phyloP scores from a whole-genome alignment of 2,888 invertebrate species.

The Nomada fucata region DNA sequence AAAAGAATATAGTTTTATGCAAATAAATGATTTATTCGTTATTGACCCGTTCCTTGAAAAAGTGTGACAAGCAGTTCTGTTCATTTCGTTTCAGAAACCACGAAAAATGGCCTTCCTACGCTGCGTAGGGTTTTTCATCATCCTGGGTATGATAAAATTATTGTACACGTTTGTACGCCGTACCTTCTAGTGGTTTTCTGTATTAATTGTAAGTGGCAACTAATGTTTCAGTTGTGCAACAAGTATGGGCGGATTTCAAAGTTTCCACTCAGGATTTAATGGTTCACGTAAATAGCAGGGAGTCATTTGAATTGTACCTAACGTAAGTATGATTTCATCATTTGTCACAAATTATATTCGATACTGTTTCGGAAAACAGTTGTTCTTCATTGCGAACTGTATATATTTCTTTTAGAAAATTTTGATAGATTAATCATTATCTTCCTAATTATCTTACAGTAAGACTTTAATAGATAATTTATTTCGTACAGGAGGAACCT shows the following conservation, averaged over 20 bases:
- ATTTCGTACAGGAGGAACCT: slow-evolving; percentile 84
- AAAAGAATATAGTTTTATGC: no score
- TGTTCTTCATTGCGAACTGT: slow-evolving; percentile 11
- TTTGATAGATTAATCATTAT: neutral
- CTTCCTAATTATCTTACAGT: neutral
- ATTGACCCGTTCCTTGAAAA: neutral
- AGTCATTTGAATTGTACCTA: slow-evolving; percentile 86
- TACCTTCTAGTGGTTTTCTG: neutral
- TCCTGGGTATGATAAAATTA: slow-evolving; percentile 67
- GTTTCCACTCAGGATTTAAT: slow-evolving; percentile 87
- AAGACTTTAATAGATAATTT: neutral
- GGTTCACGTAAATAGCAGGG: slow-evolving; percentile 86
- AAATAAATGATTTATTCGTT: no score
- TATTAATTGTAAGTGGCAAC: neutral
- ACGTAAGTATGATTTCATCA: slow-evolving; percentile 85
- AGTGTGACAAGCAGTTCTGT: neutral
- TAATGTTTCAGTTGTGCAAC: slow-evolving; percentile 65
- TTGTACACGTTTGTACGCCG: neutral
- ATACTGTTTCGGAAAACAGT: neutral
- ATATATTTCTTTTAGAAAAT: neutral
- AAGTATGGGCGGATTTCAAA: slow-evolving; percentile 82
- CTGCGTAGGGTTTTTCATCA: slow-evolving; percentile 53
- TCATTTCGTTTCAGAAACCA: slow-evolving; percentile 63
- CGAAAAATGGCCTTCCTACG: slow-evolving; percentile 64
- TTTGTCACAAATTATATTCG: no score